These are phyloP conservation scores for Tachyglossus aculeatus DNA, from an alignment of 2,797 vertebrate species.

Conservation along the genomic window DNA sequence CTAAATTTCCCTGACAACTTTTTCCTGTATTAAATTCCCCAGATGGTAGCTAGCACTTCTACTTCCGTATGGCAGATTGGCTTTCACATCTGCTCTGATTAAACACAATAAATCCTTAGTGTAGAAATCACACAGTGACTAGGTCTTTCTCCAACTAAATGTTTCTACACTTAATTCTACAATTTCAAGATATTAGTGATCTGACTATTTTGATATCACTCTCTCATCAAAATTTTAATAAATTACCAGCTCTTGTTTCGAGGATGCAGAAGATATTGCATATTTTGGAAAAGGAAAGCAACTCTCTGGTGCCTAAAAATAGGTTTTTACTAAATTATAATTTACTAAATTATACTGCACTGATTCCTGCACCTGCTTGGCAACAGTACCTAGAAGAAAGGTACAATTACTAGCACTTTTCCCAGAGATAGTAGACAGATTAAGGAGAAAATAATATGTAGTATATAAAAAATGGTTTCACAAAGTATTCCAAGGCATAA, in stretches of 20 bases:
- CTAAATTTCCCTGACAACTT: neutral
- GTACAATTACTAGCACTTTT: conserved; percentile 29
- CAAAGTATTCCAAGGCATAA: neutral
- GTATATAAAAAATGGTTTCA: neutral
- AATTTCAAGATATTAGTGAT: conserved; percentile 1
- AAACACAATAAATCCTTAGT: neutral
- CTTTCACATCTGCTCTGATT: conserved; percentile 39
- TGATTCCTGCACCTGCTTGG: conserved; percentile 39
- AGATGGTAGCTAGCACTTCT: conserved; percentile 22
- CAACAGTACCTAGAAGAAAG: conserved; percentile 21
- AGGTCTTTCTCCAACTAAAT: neutral
- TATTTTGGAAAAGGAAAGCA: conserved; percentile 2
- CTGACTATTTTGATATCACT: neutral
- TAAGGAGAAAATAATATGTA: neutral
- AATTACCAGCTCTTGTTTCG: no score
- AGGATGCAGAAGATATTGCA: neutral
- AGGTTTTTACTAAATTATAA: conserved; percentile 28
- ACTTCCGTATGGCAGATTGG: conserved; percentile 2
- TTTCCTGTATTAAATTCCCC: conserved; percentile 25
- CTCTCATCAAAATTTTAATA: no score
- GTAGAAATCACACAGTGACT: conserved; percentile 28
- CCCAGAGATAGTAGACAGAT: conserved; percentile 23
- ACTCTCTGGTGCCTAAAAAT: conserved; percentile 37
- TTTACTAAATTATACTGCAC: conserved; percentile 25
- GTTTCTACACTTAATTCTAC: conserved; percentile 1